phyloP scores from a whole-genome alignment of 1,140 invertebrate species.

The Heterodera schachtii region DNA sequence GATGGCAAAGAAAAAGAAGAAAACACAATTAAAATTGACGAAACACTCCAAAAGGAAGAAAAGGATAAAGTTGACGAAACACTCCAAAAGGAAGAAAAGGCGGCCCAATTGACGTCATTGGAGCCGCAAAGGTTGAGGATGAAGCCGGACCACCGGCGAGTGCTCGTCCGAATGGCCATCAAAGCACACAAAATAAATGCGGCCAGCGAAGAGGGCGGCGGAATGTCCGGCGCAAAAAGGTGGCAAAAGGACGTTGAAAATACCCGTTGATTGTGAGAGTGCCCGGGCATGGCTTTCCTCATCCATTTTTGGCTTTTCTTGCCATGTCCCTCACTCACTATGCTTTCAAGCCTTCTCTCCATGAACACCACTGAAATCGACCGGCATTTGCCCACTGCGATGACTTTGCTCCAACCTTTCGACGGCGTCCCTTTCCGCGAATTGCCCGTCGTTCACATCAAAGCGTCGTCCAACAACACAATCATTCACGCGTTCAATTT shows the following conservation, averaged over 20 bases:
- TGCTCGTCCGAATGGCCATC: conserved; percentile 26
- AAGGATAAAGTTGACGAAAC: not conserved
- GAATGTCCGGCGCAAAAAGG: conserved; percentile 37
- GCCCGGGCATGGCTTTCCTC: too few relatives aligned
- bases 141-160: conserved; percentile 55
- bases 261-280: not conserved
- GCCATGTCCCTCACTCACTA: not conserved
- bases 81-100: not conserved
- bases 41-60: not conserved
- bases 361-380: conserved; percentile 55
- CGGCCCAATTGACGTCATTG: not conserved
- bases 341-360: conserved; percentile 46
- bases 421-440: conserved; percentile 55
- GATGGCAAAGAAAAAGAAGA: not conserved
- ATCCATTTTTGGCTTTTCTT: not conserved
- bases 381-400: conserved; percentile 47
- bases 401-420: conserved; percentile 55
- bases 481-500: conserved; percentile 51
- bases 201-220: conserved; percentile 3
- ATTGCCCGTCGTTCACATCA: conserved; percentile 60
- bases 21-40: not conserved
- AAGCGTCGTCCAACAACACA: conserved; percentile 63
- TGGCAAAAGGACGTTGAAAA: not conserved
- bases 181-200: not conserved
- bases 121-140: conserved; percentile 40